Percentiles rank a stretch among this genome's conserved stretches.
Conservation (phyloP, 2,797 vertebrate genomes). For the Hirundo rustica region DNA sequence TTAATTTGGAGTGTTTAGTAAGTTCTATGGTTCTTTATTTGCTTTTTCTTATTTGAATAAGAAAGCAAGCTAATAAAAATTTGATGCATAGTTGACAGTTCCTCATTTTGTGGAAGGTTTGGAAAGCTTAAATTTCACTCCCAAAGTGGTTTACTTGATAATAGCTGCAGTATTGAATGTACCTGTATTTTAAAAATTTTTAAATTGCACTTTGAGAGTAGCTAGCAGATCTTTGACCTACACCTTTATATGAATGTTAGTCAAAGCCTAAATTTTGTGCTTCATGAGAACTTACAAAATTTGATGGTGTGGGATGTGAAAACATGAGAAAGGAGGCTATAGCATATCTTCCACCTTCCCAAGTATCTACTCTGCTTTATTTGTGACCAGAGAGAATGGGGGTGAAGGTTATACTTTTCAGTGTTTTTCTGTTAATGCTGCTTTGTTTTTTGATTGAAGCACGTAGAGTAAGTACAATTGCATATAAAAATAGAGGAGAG, state of each 20-base stretch:
- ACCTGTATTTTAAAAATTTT: background rate
- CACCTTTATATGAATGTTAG: background rate
- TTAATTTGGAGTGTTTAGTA: background rate
- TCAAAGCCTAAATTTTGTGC: background rate
- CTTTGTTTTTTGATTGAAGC: background rate
- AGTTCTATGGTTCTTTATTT: background rate
- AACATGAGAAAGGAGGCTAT: background rate
- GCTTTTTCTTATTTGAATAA: background rate
- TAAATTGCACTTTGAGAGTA: background rate
- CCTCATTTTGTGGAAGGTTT: background rate
- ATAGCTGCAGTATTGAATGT: background rate
- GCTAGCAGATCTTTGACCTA: background rate
- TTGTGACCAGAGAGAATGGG: background rate
- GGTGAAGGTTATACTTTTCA: background rate
- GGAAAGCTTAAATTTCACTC: background rate
- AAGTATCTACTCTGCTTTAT: background rate
- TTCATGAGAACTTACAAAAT: background rate
- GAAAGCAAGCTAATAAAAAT: constrained; percentile 18
- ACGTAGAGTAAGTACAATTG: background rate
- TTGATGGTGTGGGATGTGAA: background rate
- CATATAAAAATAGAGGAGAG: background rate
- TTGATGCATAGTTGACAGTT: background rate
- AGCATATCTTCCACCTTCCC: background rate
- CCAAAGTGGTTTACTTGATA: background rate
- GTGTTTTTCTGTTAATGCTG: background rate